Base-by-base conservation (phyloP, 2,113 vertebrate genomes). In the Pseudolaguvia tuberculata region DNA sequence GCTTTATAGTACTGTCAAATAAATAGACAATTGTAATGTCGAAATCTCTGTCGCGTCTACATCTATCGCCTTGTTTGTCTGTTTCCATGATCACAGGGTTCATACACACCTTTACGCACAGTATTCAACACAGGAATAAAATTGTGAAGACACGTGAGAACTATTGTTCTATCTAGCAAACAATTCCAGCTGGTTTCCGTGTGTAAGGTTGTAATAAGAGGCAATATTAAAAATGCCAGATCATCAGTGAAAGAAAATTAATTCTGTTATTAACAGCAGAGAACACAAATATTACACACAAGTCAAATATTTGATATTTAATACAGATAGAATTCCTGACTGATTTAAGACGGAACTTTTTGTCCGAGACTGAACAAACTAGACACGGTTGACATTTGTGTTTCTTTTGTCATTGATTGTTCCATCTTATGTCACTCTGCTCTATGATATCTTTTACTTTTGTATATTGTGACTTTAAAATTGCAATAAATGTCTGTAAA, bases 401-500 rank as follows among this genome's bases (percentile, higher is more conserved):
- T 51, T 52, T 47, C 56, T 68, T 59, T 51, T 63, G 57, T 75
- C 39, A 55, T 74, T 6, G 25, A 48, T 68, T 63, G 21, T 47
- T 65, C 47, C 21, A 48, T 68, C 73, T 76, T 73, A 59, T 68
- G 70, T 81, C 58, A 72, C 63, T 70, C 78, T 82, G 39, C 79
- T 70, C 72, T 71, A 53, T 63, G 53, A 68, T 67, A 29, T 63
- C 29, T 23, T 77, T 21, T 73, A 35, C 8, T 70, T 85, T 83
- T 84, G 85, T 89, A 87, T 62, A 81, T 83, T 78, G 82, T 82
- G 47, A 10, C 82, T 59, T 78, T 83, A 53, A 29, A 81, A 81
- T 55, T 62, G 65, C 73, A 90, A 87, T 90, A 91, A 89, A 90
- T 90, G 86, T 88, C 87, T 87, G 86, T 83, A 81, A 83, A 73